Conservation (phyloP, 2,113 vertebrate genomes). For the Salminus brasiliensis region DNA sequence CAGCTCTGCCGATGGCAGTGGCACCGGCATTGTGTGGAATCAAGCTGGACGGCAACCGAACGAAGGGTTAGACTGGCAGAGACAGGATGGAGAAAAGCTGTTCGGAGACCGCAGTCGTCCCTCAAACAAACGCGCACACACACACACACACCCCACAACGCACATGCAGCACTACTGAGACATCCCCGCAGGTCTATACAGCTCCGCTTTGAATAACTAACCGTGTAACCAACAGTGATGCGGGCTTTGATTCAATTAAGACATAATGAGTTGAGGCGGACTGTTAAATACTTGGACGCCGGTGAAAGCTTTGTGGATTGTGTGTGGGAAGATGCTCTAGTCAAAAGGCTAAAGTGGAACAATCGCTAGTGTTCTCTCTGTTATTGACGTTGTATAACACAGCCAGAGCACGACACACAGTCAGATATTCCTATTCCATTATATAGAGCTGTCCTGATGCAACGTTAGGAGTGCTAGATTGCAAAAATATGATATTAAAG, state of each 20-base stretch:
- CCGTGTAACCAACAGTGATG: background rate
- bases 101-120: slow-evolving; percentile 6
- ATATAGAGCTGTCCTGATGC: background rate
- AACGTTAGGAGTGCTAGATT: background rate
- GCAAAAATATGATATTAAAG: background rate
- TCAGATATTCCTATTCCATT: background rate
- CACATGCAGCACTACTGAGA: background rate
- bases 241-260: slow-evolving; percentile 19
- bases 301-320: background rate
- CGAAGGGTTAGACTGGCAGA: slow-evolving; percentile 20
- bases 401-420: background rate
- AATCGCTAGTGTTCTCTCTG: background rate
- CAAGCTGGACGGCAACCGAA: slow-evolving; percentile 21
- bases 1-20: slow-evolving; percentile 18
- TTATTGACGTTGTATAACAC: background rate
- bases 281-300: background rate
- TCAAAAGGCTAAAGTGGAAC: slow-evolving; percentile 2
- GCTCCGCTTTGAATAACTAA: slow-evolving; percentile 34
- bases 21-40: slow-evolving; percentile 35
- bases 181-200: background rate
- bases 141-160: background rate
- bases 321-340: background rate
- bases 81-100: slow-evolving; percentile 21
- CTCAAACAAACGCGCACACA: background rate
- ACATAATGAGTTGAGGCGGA: slow-evolving; percentile 3